These are phyloP conservation scores for Pammene fasciana DNA, from an alignment of 2,888 invertebrate species.

Conservation along the genomic window DNA sequence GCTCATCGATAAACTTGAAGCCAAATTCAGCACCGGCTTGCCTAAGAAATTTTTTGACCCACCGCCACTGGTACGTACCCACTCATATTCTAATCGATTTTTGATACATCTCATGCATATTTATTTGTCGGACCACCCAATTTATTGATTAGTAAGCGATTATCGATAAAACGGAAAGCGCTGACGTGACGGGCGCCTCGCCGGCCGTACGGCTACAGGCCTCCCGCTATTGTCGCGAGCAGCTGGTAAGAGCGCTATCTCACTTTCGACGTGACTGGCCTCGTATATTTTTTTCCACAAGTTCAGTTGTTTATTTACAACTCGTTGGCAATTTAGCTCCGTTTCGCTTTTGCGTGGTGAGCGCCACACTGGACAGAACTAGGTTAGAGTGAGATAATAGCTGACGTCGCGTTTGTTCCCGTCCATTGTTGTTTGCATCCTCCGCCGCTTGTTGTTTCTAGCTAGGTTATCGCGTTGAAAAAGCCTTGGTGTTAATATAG, in stretches of 20 bases:
- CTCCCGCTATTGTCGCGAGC: conserved; percentile 41
- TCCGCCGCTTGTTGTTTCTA: conserved; percentile 50
- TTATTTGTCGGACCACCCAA: not conserved
- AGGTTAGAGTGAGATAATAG: conserved; percentile 70
- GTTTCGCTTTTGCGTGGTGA: conserved; percentile 55
- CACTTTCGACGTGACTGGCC: conserved; percentile 49
- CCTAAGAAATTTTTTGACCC: no score
- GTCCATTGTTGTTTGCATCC: conserved; percentile 64
- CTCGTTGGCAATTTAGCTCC: conserved; percentile 59
- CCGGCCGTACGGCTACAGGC: not conserved
- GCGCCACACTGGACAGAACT: conserved; percentile 56
- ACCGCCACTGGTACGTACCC: no score
- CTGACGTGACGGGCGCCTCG: not conserved
- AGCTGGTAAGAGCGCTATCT: conserved; percentile 45
- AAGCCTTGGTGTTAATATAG: conserved; percentile 41
- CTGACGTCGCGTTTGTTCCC: conserved; percentile 62
- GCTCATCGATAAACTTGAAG: no score
- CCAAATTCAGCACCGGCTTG: no score
- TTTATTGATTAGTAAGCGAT: not conserved
- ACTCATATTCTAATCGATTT: no score
- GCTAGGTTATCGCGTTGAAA: conserved; percentile 42
- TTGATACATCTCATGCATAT: not conserved
- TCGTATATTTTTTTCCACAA: conserved; percentile 50
- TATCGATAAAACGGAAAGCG: not conserved
- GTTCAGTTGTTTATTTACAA: conserved; percentile 57